These are phyloP conservation scores for Cerastoderma edule DNA, from an alignment of 2,888 invertebrate genomes.

Conservation along the genomic window DNA sequence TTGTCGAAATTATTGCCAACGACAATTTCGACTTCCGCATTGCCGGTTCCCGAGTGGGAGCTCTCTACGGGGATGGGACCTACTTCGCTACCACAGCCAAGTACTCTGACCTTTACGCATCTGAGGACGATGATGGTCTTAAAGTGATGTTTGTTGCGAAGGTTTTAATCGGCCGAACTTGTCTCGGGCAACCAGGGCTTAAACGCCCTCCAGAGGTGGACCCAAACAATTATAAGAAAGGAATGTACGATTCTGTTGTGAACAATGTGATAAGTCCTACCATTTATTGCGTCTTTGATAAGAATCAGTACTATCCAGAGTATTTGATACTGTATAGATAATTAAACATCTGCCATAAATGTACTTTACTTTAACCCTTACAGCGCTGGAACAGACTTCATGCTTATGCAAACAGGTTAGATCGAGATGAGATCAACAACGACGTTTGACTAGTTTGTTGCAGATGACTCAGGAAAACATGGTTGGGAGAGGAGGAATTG, in stretches of 20 bases:
- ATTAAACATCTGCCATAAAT: too few relatives aligned
- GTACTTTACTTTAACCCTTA: too few relatives aligned
- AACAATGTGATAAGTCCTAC: slow-evolving; percentile 65
- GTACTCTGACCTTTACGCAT: slow-evolving; percentile 56
- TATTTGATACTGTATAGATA: slow-evolving; percentile 61
- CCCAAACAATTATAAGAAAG: slow-evolving; percentile 42
- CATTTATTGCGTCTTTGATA: slow-evolving; percentile 74
- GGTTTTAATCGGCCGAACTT: slow-evolving; percentile 46
- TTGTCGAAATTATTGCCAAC: slow-evolving; percentile 58
- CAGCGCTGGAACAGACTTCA: too few relatives aligned
- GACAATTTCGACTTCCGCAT: slow-evolving; percentile 70
- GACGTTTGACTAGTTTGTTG: too few relatives aligned
- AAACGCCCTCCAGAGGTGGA: slow-evolving; percentile 56
- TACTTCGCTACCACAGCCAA: slow-evolving; percentile 59
- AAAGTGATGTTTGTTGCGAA: slow-evolving; percentile 63
- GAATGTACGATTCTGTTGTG: slow-evolving; percentile 69
- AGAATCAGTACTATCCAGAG: slow-evolving; percentile 74
- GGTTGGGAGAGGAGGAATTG: too few relatives aligned
- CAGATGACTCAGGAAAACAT: too few relatives aligned
- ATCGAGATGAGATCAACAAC: too few relatives aligned
- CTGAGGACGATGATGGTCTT: slow-evolving; percentile 29
- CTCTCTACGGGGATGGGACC: slow-evolving; percentile 61
- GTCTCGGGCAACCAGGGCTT: slow-evolving; percentile 84
- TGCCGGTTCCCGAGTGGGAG: slow-evolving; percentile 61
- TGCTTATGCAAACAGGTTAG: too few relatives aligned